Conservation (phyloP, 2,888 invertebrate genomes). For the Apoda limacodes region DNA sequence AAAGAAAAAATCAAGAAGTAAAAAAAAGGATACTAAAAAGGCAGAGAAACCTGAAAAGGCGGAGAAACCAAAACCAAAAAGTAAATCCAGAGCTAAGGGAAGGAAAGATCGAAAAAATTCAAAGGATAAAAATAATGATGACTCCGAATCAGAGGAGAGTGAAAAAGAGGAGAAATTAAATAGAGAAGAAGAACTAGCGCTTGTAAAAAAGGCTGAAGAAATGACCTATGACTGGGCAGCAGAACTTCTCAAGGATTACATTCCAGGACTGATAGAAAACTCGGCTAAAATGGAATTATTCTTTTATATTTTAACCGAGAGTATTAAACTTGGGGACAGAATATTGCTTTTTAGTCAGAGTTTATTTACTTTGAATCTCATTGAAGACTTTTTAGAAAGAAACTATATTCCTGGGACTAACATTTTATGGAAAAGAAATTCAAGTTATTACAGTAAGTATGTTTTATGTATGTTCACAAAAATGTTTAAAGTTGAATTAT, state of each 20-base stretch:
- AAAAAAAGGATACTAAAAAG: slow-evolving; percentile 43
- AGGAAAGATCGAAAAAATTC: slow-evolving; percentile 57
- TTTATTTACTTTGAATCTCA: slow-evolving; percentile 92
- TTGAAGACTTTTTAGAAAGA: slow-evolving; percentile 91
- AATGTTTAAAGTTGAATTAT: slow-evolving; percentile 1
- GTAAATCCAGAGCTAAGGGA: slow-evolving; percentile 51
- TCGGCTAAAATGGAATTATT: slow-evolving; percentile 96
- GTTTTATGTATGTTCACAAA: no score
- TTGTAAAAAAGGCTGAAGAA: slow-evolving; percentile 79
- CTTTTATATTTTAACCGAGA: slow-evolving; percentile 91
- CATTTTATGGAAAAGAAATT: slow-evolving; percentile 86
- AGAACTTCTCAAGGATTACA: slow-evolving; percentile 85
- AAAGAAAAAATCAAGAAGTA: slow-evolving; percentile 37
- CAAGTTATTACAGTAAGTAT: slow-evolving; percentile 89
- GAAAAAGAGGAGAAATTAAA: slow-evolving; percentile 71
- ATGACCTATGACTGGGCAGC: slow-evolving; percentile 92
- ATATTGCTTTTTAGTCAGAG: slow-evolving; percentile 96
- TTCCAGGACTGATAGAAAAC: slow-evolving; percentile 89
- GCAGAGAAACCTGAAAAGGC: slow-evolving; percentile 12
- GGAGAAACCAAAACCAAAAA: slow-evolving; percentile 42
- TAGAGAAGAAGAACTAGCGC: slow-evolving; percentile 66
- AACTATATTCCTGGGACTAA: slow-evolving; percentile 76
- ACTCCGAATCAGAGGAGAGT: slow-evolving; percentile 64
- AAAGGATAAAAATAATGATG: slow-evolving; percentile 65
- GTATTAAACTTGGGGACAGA: slow-evolving; percentile 88